Evolutionary conservation across 2,888 invertebrate genomes (phyloP).

Genomic region (Pristionchus maxplancki): DNA sequence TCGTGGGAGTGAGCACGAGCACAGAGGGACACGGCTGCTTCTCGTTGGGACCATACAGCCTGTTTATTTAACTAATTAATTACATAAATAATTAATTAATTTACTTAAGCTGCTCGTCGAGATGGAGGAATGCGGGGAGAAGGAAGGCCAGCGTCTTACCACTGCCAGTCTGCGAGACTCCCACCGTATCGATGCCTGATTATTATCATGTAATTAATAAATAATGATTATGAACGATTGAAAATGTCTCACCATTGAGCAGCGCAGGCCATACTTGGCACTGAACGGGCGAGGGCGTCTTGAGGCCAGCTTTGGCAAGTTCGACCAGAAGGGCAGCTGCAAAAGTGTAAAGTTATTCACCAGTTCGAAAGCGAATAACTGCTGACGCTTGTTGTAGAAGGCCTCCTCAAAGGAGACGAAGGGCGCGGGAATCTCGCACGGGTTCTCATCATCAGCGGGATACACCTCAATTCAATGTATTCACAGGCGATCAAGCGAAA

Average conservation of each 20-base stretch:
- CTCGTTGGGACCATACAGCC: conserved; percentile 56
- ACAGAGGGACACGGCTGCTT: conserved; percentile 86
- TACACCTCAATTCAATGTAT: conserved; percentile 54
- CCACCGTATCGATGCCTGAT: conserved; percentile 86
- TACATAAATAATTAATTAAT: conserved; percentile 22
- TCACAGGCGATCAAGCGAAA: background rate
- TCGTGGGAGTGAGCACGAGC: conserved; percentile 91
- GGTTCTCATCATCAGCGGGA: conserved; percentile 57
- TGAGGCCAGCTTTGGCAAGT: conserved; percentile 88
- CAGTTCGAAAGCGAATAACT: background rate
- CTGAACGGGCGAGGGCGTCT: conserved; percentile 89
- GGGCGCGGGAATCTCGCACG: conserved; percentile 58
- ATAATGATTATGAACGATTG: background rate
- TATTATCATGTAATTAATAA: background rate
- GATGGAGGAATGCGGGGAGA: conserved; percentile 93
- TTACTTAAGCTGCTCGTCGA: conserved; percentile 86
- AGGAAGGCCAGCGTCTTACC: conserved; percentile 83
- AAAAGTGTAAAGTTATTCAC: conserved; percentile 52
- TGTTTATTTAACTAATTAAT: background rate
- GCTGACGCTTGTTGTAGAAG: conserved; percentile 60
- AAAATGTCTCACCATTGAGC: conserved; percentile 80
- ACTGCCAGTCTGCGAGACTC: conserved; percentile 94
- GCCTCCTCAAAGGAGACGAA: conserved; percentile 61
- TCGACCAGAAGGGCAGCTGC: conserved; percentile 87
- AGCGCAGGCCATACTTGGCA: conserved; percentile 94